These are phyloP conservation scores for Xestia c-nigrum DNA, from an alignment of 2,888 invertebrate genomes.

Conservation along the genomic window DNA sequence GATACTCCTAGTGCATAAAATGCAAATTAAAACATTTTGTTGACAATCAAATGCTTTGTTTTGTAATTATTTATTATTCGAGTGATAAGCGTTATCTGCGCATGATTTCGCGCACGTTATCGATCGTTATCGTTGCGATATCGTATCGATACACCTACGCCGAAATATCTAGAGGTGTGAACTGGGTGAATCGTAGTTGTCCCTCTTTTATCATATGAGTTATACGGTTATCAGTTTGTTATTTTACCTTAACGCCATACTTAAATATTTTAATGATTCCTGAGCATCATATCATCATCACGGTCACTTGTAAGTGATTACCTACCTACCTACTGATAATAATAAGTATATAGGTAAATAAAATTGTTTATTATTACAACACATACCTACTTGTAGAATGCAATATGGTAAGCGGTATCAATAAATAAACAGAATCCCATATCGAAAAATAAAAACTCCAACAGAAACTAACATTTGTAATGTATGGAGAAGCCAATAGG, in stretches of 20 bases:
- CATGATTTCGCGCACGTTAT: constrained; percentile 49
- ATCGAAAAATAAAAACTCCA: not conserved
- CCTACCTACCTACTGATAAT: constrained; percentile 18
- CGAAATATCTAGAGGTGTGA: constrained; percentile 39
- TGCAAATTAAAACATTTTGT: constrained; percentile 26
- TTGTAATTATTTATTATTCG: constrained; percentile 52
- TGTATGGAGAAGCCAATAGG: constrained; percentile 23
- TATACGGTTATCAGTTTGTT: constrained; percentile 48
- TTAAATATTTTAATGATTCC: constrained; percentile 39
- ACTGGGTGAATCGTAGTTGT: constrained; percentile 21
- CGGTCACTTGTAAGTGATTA: constrained; percentile 24
- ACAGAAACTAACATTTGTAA: constrained; percentile 21
- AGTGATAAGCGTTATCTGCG: constrained; percentile 48
- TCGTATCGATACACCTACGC: constrained; percentile 54
- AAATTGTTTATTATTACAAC: constrained; percentile 34
- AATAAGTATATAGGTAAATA: constrained; percentile 15
- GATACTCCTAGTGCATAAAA: constrained; percentile 1
- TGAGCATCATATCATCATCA: constrained; percentile 34
- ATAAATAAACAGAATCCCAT: not conserved
- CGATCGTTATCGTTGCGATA: constrained; percentile 50
- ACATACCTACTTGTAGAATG: constrained; percentile 6
- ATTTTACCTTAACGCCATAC: constrained; percentile 34
- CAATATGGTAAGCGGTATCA: constrained; percentile 2
- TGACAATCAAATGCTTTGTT: constrained; percentile 53
- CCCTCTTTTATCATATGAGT: constrained; percentile 43